Conservation (phyloP, 2,797 vertebrate species). For the Tiaroga cobitis region DNA sequence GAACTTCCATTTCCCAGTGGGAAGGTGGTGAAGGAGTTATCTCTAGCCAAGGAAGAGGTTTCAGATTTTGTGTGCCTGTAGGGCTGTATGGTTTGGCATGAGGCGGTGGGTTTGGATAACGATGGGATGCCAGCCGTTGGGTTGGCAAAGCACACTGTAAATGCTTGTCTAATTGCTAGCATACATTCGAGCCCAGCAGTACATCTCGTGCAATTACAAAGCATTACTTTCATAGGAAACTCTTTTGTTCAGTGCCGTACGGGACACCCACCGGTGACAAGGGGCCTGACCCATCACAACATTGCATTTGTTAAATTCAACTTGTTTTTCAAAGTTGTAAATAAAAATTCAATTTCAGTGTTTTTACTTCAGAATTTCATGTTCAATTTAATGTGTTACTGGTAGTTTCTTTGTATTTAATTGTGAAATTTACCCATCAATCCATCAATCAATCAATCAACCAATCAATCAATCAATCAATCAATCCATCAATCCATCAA, state of each 20-base stretch:
- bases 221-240: not conserved
- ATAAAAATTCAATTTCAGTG: not conserved
- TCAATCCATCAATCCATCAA: too few species aligned
- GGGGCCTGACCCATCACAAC: not conserved
- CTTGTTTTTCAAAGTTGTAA: not conserved
- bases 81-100: conserved; percentile 52
- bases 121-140: conserved; percentile 51
- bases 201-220: conserved; percentile 19
- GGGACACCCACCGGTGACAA: too few species aligned
- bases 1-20: conserved; percentile 25
- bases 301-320: not conserved
- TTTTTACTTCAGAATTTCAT: not conserved
- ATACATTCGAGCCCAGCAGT: conserved; percentile 2
- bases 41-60: conserved; percentile 30
- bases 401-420: not conserved
- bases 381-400: too few species aligned
- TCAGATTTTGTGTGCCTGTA: conserved; percentile 29
- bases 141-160: conserved; percentile 49
- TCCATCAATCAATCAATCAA: too few species aligned
- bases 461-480: too few species aligned
- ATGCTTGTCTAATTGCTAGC: conserved; percentile 38
- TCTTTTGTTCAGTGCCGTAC: not conserved
- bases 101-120: conserved; percentile 44
- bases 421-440: too few species aligned
- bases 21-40: conserved; percentile 22